These are phyloP conservation scores for Vidua macroura DNA, from an alignment of 2,113 vertebrate genomes.

Conservation along the genomic window DNA sequence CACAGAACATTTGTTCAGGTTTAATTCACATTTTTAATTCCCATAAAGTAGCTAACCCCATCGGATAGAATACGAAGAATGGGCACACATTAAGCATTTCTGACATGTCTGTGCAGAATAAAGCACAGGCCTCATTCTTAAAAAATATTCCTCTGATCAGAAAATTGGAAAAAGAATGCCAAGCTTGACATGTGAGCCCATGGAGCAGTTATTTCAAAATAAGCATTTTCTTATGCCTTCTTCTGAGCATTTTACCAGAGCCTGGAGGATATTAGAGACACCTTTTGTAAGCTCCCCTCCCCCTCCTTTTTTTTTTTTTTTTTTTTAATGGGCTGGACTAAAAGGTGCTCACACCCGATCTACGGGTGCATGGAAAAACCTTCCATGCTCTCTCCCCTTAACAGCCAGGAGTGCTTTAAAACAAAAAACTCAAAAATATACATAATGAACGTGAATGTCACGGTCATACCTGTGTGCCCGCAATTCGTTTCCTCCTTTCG, in stretches of 20 bases:
- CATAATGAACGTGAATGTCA: slow-evolving; percentile 6
- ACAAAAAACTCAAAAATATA: background rate
- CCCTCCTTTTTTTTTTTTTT: background rate
- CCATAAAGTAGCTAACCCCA: background rate
- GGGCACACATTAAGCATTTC: background rate
- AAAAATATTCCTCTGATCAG: background rate
- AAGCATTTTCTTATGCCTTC: background rate
- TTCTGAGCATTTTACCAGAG: background rate
- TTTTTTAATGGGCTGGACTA: background rate
- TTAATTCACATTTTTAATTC: background rate
- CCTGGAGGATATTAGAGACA: background rate
- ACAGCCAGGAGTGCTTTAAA: background rate
- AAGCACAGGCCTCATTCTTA: background rate
- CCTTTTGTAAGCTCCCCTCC: background rate
- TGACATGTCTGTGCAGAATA: background rate
- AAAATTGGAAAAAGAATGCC: background rate
- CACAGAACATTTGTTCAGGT: background rate
- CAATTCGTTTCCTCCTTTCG: slow-evolving; percentile 3
- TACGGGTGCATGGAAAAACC: background rate
- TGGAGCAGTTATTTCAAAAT: background rate
- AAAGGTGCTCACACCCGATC: slow-evolving; percentile 32
- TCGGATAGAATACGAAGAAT: background rate
- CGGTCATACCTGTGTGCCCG: background rate
- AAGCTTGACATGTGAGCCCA: background rate
- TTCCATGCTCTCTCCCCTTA: background rate